Base-by-base conservation (phyloP, 2,888 invertebrate genomes). In the Muscina levida region DNA sequence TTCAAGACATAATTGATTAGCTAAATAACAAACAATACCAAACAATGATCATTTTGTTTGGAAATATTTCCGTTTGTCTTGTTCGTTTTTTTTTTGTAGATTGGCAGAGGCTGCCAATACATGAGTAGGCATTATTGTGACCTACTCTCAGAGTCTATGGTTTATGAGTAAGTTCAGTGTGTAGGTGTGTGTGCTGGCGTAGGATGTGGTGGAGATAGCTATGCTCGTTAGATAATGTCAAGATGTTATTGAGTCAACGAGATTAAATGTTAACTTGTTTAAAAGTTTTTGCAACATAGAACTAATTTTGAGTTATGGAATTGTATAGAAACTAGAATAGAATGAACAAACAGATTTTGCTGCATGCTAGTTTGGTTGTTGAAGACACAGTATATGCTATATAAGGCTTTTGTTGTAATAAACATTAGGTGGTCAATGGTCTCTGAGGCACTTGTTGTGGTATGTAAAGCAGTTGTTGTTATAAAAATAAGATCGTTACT, bases 21-120 rank as follows among this genome's bases (percentile, higher is more conserved):
- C 53, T 22, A 24, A 53, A 53, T 24, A 53, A 10, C 53, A 24
- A 31, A 24, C 53, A 31, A 31, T 53, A 6, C 24, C 53, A 4
- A 24, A 53, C 53, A 53, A 53, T 53, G 48, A 48, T 17, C 48
- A 48, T 17, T n/a, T 48, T 53, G 24, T 53, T 53, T 53, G 24
- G 0, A 53, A 13, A 53, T 10, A 1, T 53, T 48, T 48, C n/a
- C n/a, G n/a, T n/a, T n/a, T n/a, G n/a, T n/a, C 8, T 53, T 53
- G 31, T 3, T 31, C 3, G 8, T 31, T 31, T 31, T 31, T 31
- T 8, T 31, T 31, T 31, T 31, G 24, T 53, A 22, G 17, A 17
- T 48, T 48, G 48, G 22, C 53, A 53, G 24, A 53, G 13, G 53
- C 24, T 53, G 1, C 24, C 22, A 53, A 24, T 22, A 13, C 53